These are phyloP conservation scores for Eurytoma adleriae DNA, from an alignment of 2,888 invertebrate species.

Conservation along the genomic window DNA sequence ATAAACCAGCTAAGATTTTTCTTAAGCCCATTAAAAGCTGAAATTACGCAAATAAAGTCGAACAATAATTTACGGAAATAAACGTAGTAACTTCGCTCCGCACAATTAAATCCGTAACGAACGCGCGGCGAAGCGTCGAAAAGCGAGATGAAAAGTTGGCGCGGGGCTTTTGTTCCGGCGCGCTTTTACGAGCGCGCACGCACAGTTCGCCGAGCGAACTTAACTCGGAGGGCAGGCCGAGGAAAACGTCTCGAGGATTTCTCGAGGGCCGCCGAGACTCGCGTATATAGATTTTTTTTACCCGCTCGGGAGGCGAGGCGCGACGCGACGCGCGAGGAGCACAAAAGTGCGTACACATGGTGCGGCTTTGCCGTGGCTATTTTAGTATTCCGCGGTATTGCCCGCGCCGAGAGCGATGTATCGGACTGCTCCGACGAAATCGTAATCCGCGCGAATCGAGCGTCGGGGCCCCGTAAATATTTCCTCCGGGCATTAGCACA, in stretches of 20 bases:
- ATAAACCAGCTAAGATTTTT: too few species aligned
- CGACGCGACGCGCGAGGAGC: not conserved
- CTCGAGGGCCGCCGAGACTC: conserved; percentile 29
- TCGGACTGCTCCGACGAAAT: not conserved
- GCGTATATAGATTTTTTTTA: conserved; percentile 14
- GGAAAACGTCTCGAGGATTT: conserved; percentile 46
- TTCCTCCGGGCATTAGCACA: too few species aligned
- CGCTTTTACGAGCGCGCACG: not conserved
- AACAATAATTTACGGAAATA: too few species aligned
- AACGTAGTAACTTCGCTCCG: not conserved
- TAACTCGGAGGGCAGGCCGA: conserved; percentile 9
- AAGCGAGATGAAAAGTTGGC: not conserved
- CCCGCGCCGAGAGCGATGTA: not conserved
- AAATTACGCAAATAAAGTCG: too few species aligned
- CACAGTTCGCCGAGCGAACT: not conserved
- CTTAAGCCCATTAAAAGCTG: too few species aligned
- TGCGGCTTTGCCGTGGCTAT: not conserved
- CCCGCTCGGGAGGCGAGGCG: not conserved
- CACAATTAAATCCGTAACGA: not conserved
- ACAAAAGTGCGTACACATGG: conserved; percentile 7
- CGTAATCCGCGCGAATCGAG: not conserved
- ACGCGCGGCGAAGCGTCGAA: not conserved
- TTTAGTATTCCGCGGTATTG: too few species aligned
- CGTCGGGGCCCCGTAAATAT: too few species aligned
- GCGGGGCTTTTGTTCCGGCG: conserved; percentile 28